phyloP scores from a whole-genome alignment of 2,797 vertebrate genomes.

The Sebastes nivosus region DNA sequence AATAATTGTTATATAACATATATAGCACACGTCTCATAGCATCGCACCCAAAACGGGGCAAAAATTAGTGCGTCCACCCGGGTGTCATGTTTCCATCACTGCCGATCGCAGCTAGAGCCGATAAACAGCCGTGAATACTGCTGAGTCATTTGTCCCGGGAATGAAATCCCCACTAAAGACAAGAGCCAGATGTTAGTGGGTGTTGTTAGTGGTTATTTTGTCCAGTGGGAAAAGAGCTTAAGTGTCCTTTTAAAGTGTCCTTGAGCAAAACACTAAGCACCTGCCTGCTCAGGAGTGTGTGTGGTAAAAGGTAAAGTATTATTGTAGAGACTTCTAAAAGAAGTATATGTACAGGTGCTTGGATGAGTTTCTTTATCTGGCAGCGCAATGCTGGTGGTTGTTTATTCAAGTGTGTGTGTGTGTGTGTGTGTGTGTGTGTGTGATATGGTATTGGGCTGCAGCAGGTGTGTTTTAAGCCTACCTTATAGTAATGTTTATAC shows the following conservation, averaged over 20 bases:
- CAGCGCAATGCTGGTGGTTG: not conserved
- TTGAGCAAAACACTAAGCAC: not conserved
- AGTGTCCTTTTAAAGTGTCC: constrained; percentile 4
- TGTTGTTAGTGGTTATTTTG: not conserved
- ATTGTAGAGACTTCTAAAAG: not conserved
- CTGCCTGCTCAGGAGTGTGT: not conserved
- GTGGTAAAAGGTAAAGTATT: not conserved
- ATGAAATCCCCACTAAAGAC: too few species aligned
- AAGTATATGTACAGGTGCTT: constrained; percentile 20
- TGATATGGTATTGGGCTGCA: not conserved
- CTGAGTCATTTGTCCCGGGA: too few species aligned
- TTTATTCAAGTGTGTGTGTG: constrained; percentile 24
- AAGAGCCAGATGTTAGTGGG: not conserved
- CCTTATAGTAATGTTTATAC: constrained; percentile 26
- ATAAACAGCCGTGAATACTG: too few species aligned
- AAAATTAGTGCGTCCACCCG: too few species aligned
- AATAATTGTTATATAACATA: too few species aligned
- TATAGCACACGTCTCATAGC: too few species aligned
- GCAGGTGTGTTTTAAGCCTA: constrained; percentile 35
- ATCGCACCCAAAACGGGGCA: too few species aligned
- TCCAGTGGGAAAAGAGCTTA: not conserved
- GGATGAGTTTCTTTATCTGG: constrained; percentile 11
- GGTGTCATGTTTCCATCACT: too few species aligned
- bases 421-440: constrained; percentile 13
- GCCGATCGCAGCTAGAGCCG: too few species aligned